phyloP scores from a whole-genome alignment of 2,888 invertebrate genomes.

The Parochlus steinenii region DNA sequence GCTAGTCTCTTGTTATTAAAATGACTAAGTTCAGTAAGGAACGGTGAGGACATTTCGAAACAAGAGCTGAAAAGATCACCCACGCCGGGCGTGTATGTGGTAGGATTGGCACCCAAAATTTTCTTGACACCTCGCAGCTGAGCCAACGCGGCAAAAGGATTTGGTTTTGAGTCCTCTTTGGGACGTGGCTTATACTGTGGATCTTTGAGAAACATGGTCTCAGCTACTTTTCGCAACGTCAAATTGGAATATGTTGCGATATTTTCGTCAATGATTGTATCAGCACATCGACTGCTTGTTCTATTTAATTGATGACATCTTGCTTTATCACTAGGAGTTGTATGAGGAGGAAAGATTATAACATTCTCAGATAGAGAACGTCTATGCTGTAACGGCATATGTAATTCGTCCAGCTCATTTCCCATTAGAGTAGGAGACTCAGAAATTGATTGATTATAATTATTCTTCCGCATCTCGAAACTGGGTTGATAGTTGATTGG shows the following conservation, averaged over 20 bases:
- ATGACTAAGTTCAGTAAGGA: constrained; percentile 29
- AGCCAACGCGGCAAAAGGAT: constrained; percentile 58
- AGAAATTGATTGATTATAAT: constrained; percentile 11
- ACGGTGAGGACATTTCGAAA: constrained; percentile 58
- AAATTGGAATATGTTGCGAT: constrained; percentile 31
- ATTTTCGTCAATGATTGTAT: constrained; percentile 22
- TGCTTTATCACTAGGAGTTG: constrained; percentile 56
- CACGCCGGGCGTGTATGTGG: constrained; percentile 31
- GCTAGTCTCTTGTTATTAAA: constrained; percentile 20
- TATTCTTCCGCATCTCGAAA: not conserved
- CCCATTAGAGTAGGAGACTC: constrained; percentile 6
- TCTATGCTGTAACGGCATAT: constrained; percentile 35
- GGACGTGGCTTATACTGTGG: constrained; percentile 55
- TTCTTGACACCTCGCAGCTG: constrained; percentile 68
- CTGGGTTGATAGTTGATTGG: too few relatives aligned
- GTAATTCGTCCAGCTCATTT: constrained; percentile 1
- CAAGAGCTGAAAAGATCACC: constrained; percentile 56
- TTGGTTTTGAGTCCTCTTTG: constrained; percentile 36
- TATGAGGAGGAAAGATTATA: constrained; percentile 39
- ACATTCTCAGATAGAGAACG: constrained; percentile 59
- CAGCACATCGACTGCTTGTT: constrained; percentile 19
- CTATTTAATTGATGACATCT: constrained; percentile 47
- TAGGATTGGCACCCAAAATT: constrained; percentile 49
- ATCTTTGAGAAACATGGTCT: constrained; percentile 73
- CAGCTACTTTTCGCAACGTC: constrained; percentile 53